Evolutionary conservation across 2,888 invertebrate genomes (phyloP).

Genomic region (Drosophila ustulata): DNA sequence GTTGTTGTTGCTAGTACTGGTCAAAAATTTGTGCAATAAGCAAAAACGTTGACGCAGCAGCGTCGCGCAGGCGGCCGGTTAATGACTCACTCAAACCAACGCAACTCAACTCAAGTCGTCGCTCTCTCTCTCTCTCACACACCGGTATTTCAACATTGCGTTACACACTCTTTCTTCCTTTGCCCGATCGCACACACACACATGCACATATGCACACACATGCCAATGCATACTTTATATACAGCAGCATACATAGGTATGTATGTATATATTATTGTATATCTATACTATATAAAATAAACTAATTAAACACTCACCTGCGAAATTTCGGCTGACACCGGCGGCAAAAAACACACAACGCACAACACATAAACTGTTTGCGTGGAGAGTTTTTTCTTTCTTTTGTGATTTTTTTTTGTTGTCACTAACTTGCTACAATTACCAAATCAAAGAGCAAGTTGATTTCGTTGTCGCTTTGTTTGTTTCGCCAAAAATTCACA

Average conservation of each 20-base stretch:
- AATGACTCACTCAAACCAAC: constrained; percentile 72
- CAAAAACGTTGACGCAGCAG: constrained; percentile 46
- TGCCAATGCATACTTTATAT: neutral
- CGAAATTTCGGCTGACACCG: constrained; percentile 53
- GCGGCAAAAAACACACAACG: constrained; percentile 4
- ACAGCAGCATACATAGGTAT: constrained; percentile 2
- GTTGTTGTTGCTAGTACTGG: constrained; percentile 1
- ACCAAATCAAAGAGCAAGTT: constrained; percentile 8
- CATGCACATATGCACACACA: constrained; percentile 16
- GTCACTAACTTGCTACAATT: constrained; percentile 34
- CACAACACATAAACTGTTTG: constrained; percentile 48
- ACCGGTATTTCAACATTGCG: constrained; percentile 74
- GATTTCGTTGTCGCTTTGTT: constrained; percentile 38
- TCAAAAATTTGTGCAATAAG: constrained; percentile 29
- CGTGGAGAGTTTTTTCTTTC: constrained; percentile 34
- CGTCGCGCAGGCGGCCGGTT: constrained; percentile 69
- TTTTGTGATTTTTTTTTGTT: constrained; percentile 34
- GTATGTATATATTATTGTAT: constrained; percentile 1
- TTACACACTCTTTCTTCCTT: constrained; percentile 57
- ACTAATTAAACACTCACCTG: constrained; percentile 56
- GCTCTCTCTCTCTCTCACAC: constrained; percentile 44
- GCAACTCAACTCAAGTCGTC: constrained; percentile 46
- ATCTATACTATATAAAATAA: constrained; percentile 28
- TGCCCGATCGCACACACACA: constrained; percentile 47
- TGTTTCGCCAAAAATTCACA: constrained; percentile 44